Evolutionary conservation across 2,797 vertebrate genomes (phyloP).

Genomic region (Spheniscus humboldti): DNA sequence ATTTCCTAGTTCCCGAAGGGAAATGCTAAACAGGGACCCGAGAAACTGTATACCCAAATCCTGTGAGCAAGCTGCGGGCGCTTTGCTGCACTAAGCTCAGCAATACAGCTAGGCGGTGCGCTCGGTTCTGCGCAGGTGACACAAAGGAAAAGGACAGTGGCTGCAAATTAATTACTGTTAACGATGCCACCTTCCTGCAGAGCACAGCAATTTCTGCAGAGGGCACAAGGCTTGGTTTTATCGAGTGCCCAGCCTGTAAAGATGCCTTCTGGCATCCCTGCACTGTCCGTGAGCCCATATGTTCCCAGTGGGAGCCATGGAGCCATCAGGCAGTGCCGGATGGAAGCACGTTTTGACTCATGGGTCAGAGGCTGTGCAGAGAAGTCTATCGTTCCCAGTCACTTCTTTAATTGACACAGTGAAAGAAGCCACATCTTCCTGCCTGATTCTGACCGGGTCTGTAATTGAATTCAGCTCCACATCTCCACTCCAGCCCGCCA

Average conservation of each 20-base stretch:
- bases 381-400: conserved; percentile 17
- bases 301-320: conserved; percentile 11
- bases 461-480: conserved; percentile 53
- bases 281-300: conserved; percentile 4
- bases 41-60: not conserved
- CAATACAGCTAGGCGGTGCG: rapidly evolving
- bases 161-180: conserved; percentile 54
- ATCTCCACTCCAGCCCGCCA: not conserved
- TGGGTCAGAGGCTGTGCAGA: not conserved
- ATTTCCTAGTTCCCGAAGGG: not conserved
- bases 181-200: conserved; percentile 42
- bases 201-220: conserved; percentile 25
- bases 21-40: not conserved
- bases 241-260: not conserved
- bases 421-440: conserved; percentile 56
- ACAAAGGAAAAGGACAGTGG: not conserved
- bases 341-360: conserved; percentile 17
- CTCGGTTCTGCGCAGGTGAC: not conserved
- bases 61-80: not conserved
- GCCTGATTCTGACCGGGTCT: conserved; percentile 7
- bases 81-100: not conserved
- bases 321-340: conserved; percentile 52
- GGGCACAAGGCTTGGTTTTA: not conserved
- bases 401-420: conserved; percentile 46
- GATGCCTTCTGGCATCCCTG: conserved; percentile 36